These are phyloP conservation scores for Gymnosoma rotundatum DNA, from an alignment of 2,888 invertebrate genomes.

Conservation along the genomic window DNA sequence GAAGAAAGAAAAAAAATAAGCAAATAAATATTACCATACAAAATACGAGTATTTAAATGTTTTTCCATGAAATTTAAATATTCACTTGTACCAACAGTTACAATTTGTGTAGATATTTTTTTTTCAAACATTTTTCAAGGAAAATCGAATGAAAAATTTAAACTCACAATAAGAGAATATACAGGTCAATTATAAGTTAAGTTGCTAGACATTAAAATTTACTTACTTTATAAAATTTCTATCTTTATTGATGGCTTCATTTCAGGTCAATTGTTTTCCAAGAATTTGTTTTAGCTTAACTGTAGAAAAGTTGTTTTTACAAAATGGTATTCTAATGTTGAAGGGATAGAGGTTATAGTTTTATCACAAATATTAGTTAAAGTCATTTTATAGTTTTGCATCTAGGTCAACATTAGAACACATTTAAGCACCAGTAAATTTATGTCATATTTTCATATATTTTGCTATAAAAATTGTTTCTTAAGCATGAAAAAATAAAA, in stretches of 20 bases:
- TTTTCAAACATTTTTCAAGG: neutral
- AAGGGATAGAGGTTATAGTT: neutral
- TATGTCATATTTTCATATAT: too few species aligned
- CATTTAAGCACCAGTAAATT: too few species aligned
- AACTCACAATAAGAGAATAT: neutral
- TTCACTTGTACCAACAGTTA: neutral
- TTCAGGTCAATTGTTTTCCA: slow-evolving; percentile 39
- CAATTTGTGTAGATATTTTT: neutral
- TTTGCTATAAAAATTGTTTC: too few species aligned
- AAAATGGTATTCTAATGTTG: accelerated
- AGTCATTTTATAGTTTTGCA: too few species aligned
- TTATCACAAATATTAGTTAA: too few species aligned
- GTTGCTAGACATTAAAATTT: neutral
- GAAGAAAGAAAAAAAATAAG: neutral
- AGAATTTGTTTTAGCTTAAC: slow-evolving; percentile 6
- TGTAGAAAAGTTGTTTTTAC: neutral
- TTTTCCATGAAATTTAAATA: slow-evolving; percentile 35
- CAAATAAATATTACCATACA: too few species aligned
- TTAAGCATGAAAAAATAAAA: too few species aligned
- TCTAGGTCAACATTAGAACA: too few species aligned
- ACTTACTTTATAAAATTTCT: neutral
- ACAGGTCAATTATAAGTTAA: neutral
- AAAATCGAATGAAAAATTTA: slow-evolving; percentile 37
- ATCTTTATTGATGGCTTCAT: neutral
- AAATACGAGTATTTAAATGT: slow-evolving; percentile 1